Percentiles rank a stretch among this genome's conserved stretches.
Evolutionary conservation across 2,113 vertebrate genomes (phyloP).

Genomic region (Apus apus): DNA sequence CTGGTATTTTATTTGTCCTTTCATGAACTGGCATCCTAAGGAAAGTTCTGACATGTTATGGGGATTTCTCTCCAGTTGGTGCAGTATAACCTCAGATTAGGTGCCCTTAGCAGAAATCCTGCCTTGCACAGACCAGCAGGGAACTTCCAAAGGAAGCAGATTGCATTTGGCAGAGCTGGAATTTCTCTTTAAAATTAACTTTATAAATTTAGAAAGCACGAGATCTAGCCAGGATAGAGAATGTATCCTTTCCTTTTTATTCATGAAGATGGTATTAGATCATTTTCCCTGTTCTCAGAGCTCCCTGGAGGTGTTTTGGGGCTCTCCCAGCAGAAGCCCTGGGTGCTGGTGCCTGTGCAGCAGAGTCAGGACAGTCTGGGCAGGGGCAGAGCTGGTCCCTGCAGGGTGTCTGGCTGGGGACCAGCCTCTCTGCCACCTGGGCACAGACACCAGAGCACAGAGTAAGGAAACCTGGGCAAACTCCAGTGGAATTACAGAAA

Average conservation of each 20-base stretch:
- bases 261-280: not conserved
- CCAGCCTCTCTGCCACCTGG: no score
- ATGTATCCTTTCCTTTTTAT: not conserved
- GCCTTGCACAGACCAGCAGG: accelerated
- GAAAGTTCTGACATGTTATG: not conserved
- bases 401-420: not conserved
- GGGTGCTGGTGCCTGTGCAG: not conserved
- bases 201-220: not conserved
- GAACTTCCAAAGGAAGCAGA: not conserved
- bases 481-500: not conserved
- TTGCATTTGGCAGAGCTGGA: not conserved
- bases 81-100: not conserved
- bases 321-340: not conserved
- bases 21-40: not conserved
- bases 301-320: not conserved
- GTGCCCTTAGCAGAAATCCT: not conserved
- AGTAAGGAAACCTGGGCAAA: not conserved
- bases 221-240: not conserved
- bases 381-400: accelerated
- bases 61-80: not conserved
- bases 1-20: constrained; percentile 55
- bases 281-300: not conserved
- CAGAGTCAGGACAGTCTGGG: not conserved
- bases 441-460: not conserved
- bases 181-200: not conserved